A percentile compares a stretch with the other conserved stretches of the same genome.
Evolutionary conservation across 2,888 invertebrate genomes (phyloP).

Genomic region (Plemyria rubiginata): DNA sequence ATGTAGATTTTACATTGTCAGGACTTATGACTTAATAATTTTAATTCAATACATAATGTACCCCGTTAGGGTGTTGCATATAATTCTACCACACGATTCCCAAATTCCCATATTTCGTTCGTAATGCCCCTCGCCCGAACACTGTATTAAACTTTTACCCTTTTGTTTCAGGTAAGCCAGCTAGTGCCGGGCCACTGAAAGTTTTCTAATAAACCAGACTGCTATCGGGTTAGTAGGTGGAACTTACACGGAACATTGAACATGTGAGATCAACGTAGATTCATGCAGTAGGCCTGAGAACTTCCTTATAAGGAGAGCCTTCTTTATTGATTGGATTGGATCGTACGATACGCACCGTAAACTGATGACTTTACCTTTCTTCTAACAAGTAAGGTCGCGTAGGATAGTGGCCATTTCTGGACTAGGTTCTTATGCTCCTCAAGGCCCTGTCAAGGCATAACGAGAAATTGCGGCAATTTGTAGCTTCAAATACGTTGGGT

Average conservation of each 20-base stretch:
- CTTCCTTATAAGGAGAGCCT: neutral
- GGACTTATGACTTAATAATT: too few species aligned
- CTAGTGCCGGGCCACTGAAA: constrained; percentile 17
- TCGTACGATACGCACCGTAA: neutral
- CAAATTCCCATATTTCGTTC: constrained; percentile 5
- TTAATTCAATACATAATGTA: too few species aligned
- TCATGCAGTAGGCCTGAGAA: neutral
- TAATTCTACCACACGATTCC: constrained; percentile 2
- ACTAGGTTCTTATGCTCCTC: too few species aligned
- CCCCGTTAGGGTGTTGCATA: too few species aligned
- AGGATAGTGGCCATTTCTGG: too few species aligned
- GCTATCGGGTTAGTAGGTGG: constrained; percentile 22
- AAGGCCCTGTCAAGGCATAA: too few species aligned
- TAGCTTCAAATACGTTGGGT: too few species aligned
- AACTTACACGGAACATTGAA: constrained; percentile 8
- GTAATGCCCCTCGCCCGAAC: constrained; percentile 13
- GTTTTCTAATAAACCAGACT: constrained; percentile 26
- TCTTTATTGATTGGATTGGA: too few species aligned
- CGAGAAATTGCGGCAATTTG: too few species aligned
- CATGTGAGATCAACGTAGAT: neutral
- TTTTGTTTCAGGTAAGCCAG: constrained; percentile 43
- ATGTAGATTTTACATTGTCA: too few species aligned
- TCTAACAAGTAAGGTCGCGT: too few species aligned
- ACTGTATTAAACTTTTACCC: constrained; percentile 31
- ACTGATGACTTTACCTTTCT: too few species aligned